Evolutionary conservation across 2,113 vertebrate species (phyloP).

Genomic region (Athene cunicularia): DNA sequence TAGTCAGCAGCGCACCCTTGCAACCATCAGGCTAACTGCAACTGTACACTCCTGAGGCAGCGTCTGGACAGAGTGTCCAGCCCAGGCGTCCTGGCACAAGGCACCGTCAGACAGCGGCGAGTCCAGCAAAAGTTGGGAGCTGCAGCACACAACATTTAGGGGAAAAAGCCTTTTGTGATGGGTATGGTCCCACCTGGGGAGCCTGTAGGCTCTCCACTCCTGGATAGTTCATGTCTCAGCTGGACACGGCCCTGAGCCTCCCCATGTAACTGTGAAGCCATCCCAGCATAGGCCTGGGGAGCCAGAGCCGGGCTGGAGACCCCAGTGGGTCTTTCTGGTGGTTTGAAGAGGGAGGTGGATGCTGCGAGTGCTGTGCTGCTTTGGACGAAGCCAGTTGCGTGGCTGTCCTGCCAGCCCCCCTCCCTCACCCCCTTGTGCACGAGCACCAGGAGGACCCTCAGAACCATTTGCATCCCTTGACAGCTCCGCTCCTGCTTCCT

Average conservation of each 20-base stretch:
- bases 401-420: not conserved
- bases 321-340: not conserved
- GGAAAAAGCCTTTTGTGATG: rapidly evolving
- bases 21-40: not conserved
- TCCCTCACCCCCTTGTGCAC: not conserved
- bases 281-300: not conserved
- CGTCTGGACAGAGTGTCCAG: not conserved
- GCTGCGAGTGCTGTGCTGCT: not conserved
- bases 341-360: not conserved
- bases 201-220: not conserved
- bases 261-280: not conserved
- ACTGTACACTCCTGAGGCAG: not conserved
- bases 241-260: not conserved
- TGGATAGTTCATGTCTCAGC: rapidly evolving
- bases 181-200: not conserved
- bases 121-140: not conserved
- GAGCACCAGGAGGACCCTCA: not conserved
- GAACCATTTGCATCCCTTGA: not conserved
- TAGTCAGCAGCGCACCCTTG: constrained; percentile 12
- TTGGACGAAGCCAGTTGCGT: rapidly evolving
- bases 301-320: not conserved
- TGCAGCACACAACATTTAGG: not conserved
- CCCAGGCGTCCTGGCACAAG: not conserved
- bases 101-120: not conserved
- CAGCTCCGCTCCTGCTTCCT: not conserved